phyloP scores from a whole-genome alignment of 2,113 vertebrate species.

The Otis tarda region DNA sequence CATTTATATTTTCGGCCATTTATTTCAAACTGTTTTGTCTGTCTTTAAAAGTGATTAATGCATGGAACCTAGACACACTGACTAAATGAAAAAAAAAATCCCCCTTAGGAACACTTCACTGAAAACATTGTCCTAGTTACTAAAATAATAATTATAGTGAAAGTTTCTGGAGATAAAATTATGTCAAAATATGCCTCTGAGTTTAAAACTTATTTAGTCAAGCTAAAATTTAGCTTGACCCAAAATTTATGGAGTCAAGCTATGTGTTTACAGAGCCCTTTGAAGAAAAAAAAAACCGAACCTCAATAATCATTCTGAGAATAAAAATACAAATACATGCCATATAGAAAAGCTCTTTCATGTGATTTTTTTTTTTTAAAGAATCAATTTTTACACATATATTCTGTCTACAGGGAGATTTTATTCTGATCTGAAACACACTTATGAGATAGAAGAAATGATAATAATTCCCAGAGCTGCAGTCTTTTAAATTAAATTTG shows the following conservation, averaged over 20 bases:
- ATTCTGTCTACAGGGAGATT: background rate
- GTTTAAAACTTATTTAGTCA: conserved; percentile 44
- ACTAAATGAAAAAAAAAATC: conserved; percentile 18
- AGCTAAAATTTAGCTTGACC: conserved; percentile 22
- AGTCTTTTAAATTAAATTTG: conserved; percentile 54
- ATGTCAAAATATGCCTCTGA: conserved; percentile 37
- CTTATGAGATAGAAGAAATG: background rate
- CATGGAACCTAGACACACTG: conserved; percentile 9
- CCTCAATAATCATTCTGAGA: background rate
- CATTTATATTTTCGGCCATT: conserved; percentile 16
- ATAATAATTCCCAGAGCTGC: conserved; percentile 24
- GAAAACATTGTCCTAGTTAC: conserved; percentile 36
- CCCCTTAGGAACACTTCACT: conserved; percentile 19
- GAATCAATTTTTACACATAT: background rate
- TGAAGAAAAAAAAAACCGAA: background rate
- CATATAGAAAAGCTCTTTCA: background rate
- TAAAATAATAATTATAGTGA: conserved; percentile 39
- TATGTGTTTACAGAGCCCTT: background rate
- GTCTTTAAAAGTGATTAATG: conserved; percentile 59
- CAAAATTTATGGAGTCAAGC: background rate
- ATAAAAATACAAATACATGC: background rate
- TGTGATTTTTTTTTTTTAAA: background rate
- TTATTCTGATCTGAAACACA: background rate
- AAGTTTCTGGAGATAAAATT: conserved; percentile 46
- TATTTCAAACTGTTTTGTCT: conserved; percentile 47